Evolutionary conservation across 2,888 invertebrate genomes (phyloP), one percentile per base, ranked within the genome.

Genomic region (Cheilosia vernalis): DNA sequence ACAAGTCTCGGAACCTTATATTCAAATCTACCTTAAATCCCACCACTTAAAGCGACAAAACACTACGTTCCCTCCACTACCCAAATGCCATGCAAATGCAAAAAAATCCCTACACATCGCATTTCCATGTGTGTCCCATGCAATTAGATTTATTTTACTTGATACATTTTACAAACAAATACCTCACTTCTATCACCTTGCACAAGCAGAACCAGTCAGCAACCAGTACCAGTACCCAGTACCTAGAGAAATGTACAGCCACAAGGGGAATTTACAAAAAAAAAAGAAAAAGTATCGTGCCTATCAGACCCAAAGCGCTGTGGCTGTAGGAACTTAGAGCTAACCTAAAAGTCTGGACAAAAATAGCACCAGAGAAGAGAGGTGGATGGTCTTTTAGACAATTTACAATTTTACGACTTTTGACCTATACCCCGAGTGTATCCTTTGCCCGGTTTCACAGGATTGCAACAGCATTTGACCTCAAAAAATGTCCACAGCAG

Each of bases 391-490:
- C 78, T 63, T 74, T 64, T 80, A 64, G 74, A 80, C 64, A 64
- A 80, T 80, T 84, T 70, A 40, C 80, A 58, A 74, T 79, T 83
- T 79, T 63, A 69, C 69, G 69, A 74, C 73, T 73, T 79, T 79
- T 21, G 56, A 83, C 73, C 69, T 69, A 74, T 64, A 67, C 55
- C 78, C 77, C 24, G 51, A 27, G 61, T 37, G 44, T 37, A 40
- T 30, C 47, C 60, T 58, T 33, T 49, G 17, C 10, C 27, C n/a
- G 17, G 53, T 67, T 37, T 40, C 49, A 27, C 55, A 67, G 10
- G 15, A 69, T 56, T 73, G 37, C 83, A 73, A 47, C 42, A 78
- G 55, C 66, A 69, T 42, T 79, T 73, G 73, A 44, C 61, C 61
- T 69, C 21, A 27, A 58, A 53, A 73, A 69, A 74, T 69, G 74